These are phyloP conservation scores for Athalia cordata DNA, from an alignment of 2,888 invertebrate genomes.

Conservation along the genomic window DNA sequence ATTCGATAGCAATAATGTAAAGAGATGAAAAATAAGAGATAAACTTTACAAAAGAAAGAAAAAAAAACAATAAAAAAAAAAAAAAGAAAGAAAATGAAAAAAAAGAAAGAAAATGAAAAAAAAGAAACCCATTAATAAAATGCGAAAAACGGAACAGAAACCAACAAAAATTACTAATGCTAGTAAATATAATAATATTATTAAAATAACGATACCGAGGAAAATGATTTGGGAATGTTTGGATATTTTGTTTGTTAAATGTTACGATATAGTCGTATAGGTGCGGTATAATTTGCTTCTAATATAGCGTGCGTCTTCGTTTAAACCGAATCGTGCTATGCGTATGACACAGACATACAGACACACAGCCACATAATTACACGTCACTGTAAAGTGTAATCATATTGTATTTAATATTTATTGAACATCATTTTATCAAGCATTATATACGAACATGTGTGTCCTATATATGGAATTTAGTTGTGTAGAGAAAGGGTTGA, in stretches of 20 bases:
- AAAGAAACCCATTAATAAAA: neutral
- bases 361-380: too few species aligned
- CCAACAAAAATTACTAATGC: neutral
- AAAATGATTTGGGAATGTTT: neutral
- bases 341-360: too few species aligned
- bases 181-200: conserved; percentile 53
- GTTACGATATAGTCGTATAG: neutral
- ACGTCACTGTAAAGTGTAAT: too few species aligned
- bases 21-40: conserved; percentile 42
- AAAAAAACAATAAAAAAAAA: conserved; percentile 38
- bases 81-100: conserved; percentile 16
- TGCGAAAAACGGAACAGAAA: neutral
- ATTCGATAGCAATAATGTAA: conserved; percentile 70
- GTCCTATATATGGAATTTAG: too few species aligned
- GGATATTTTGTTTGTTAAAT: neutral
- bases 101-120: conserved; percentile 42
- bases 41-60: conserved; percentile 46
- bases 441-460: too few species aligned
- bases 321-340: too few species aligned
- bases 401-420: too few species aligned
- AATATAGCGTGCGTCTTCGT: too few species aligned
- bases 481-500: too few species aligned
- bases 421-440: too few species aligned
- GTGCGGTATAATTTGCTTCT: neutral
- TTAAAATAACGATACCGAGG: neutral